These are phyloP conservation scores for Melieria picta DNA, from an alignment of 2,888 invertebrate genomes.

Conservation along the genomic window DNA sequence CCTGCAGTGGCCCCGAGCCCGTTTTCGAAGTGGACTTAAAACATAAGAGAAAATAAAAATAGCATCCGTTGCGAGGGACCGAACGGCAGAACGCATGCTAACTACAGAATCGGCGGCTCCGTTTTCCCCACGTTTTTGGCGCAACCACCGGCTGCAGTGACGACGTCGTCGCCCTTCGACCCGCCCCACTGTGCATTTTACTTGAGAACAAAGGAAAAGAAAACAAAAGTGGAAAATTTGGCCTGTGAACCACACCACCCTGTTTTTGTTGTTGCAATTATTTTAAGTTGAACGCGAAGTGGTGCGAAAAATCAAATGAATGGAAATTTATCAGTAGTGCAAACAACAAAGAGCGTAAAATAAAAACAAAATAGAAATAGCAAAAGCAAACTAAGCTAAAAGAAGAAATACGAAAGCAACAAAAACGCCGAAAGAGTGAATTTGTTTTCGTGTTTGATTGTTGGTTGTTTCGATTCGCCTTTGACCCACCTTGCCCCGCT, in stretches of 20 bases:
- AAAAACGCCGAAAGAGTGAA: conserved; percentile 38
- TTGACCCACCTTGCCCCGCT: no score
- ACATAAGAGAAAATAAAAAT: conserved; percentile 34
- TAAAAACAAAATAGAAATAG: neutral
- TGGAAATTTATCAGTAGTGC: no score
- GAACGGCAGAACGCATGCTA: neutral
- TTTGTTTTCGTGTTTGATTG: conserved; percentile 42
- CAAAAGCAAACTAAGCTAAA: conserved; percentile 1
- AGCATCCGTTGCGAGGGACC: conserved; percentile 1
- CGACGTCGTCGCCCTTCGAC: conserved; percentile 19
- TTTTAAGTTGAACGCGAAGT: no score
- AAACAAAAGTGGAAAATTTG: no score
- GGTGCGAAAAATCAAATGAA: no score
- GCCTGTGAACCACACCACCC: no score
- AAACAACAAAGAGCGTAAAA: no score
- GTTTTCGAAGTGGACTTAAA: neutral
- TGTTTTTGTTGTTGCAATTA: no score
- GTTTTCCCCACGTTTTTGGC: neutral
- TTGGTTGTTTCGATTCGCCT: conserved; percentile 33
- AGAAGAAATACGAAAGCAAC: conserved; percentile 23
- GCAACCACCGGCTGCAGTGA: conserved; percentile 30
- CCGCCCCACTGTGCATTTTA: neutral
- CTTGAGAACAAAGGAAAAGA: no score
- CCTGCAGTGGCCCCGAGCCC: no score
- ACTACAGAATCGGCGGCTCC: neutral